These are phyloP conservation scores for Spodoptera frugiperda DNA, from an alignment of 1,140 invertebrate genomes.

Conservation along the genomic window DNA sequence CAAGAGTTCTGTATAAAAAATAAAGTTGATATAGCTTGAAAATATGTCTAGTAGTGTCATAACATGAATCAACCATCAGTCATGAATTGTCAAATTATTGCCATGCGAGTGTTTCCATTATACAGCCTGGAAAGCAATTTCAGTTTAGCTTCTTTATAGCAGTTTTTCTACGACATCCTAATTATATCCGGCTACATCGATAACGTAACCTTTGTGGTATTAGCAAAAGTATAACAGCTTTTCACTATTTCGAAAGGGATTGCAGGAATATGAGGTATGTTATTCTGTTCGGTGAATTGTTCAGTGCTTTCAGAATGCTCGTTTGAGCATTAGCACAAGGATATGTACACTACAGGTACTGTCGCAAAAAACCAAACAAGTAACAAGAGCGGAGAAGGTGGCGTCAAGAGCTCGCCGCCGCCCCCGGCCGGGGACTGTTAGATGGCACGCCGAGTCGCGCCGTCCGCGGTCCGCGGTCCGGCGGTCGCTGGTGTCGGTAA, in stretches of 20 bases:
- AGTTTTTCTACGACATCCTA: too few species aligned
- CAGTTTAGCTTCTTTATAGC: too few species aligned
- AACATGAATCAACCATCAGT: too few species aligned
- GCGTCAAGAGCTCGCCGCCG: background rate
- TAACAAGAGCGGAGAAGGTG: slow-evolving; percentile 6
- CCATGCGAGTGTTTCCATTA: too few species aligned
- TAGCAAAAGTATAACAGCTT: background rate
- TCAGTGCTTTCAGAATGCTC: slow-evolving; percentile 22
- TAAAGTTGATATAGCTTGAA: too few species aligned
- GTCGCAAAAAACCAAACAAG: slow-evolving; percentile 20
- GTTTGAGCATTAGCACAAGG: slow-evolving; percentile 13
- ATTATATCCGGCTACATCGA: too few species aligned
- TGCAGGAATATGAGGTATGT: background rate
- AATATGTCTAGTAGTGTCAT: too few species aligned
- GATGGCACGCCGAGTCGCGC: background rate
- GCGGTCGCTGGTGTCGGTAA: slow-evolving; percentile 1
- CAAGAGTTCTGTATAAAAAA: too few species aligned
- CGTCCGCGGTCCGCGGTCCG: slow-evolving; percentile 1
- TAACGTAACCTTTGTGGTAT: background rate
- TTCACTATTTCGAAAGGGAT: background rate
- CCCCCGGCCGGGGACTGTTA: background rate
- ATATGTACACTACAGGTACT: slow-evolving; percentile 30
- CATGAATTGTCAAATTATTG: too few species aligned
- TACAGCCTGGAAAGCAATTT: too few species aligned
- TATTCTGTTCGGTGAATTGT: background rate